Percentiles rank a stretch among this genome's conserved stretches.
Evolutionary conservation across 2,888 invertebrate species (phyloP).

Genomic region (Cylloceria caligata): DNA sequence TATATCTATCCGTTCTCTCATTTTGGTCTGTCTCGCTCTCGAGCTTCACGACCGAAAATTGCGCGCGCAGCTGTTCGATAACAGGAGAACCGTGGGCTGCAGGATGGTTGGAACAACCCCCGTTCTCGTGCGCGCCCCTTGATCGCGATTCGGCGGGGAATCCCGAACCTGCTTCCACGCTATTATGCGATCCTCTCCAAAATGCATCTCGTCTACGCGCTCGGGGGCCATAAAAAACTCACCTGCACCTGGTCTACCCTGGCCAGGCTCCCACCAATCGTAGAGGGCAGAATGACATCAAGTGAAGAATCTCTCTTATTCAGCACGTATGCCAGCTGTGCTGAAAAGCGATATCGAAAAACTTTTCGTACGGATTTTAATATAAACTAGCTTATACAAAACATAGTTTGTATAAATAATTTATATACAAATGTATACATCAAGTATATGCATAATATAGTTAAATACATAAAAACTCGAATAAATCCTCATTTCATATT

Average conservation of each 20-base stretch:
- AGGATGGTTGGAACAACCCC: constrained; percentile 50
- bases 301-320: constrained; percentile 53
- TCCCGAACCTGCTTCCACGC: constrained; percentile 71
- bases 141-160: constrained; percentile 70
- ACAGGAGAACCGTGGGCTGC: constrained; percentile 64
- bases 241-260: constrained; percentile 65
- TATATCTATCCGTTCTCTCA: background rate
- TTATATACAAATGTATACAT: background rate
- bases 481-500: constrained; percentile 16
- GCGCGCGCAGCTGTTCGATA: constrained; percentile 81
- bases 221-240: constrained; percentile 62
- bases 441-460: background rate
- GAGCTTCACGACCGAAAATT: constrained; percentile 59
- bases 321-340: constrained; percentile 38
- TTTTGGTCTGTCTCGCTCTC: constrained; percentile 16
- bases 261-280: constrained; percentile 13
- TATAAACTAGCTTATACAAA: constrained; percentile 8
- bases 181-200: constrained; percentile 58
- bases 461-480: background rate
- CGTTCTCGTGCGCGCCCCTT: constrained; percentile 59
- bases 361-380: constrained; percentile 19
- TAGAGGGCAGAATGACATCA: constrained; percentile 60
- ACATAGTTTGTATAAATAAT: no score
- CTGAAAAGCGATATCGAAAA: constrained; percentile 41
- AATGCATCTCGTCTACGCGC: constrained; percentile 63